phyloP scores from a whole-genome alignment of 2,797 vertebrate genomes.

The Garrulus glandarius region DNA sequence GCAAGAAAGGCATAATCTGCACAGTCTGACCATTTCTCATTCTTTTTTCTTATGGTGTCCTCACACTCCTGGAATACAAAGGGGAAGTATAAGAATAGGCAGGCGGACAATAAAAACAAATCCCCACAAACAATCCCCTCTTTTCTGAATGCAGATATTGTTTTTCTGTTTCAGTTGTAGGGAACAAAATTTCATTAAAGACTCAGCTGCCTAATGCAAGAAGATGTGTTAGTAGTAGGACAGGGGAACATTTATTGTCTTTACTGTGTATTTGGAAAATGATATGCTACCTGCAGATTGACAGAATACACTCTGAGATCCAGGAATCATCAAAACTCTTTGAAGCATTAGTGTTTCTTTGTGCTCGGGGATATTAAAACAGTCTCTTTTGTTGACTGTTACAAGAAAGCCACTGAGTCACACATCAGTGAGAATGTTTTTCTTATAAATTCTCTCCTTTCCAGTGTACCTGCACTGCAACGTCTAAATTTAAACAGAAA shows the following conservation, averaged over 20 bases:
- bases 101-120: neutral
- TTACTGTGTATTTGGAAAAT: neutral
- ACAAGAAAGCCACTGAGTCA: neutral
- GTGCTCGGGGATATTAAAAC: neutral
- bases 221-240: neutral
- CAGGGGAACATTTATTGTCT: neutral
- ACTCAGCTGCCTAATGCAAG: neutral
- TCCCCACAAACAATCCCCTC: neutral
- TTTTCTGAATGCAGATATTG: neutral
- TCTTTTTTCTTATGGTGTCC: neutral
- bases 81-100: neutral
- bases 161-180: neutral
- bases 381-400: neutral
- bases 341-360: neutral
- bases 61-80: neutral
- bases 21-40: neutral
- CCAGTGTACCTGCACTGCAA: neutral
- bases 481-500: neutral
- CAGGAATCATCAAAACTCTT: neutral
- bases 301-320: neutral
- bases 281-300: neutral
- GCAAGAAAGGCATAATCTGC: neutral
- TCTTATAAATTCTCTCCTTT: neutral
- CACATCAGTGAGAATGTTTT: neutral
- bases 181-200: neutral